These are phyloP conservation scores for Pseudocheirus occidentalis DNA, from an alignment of 2,797 vertebrate species.

Conservation along the genomic window DNA sequence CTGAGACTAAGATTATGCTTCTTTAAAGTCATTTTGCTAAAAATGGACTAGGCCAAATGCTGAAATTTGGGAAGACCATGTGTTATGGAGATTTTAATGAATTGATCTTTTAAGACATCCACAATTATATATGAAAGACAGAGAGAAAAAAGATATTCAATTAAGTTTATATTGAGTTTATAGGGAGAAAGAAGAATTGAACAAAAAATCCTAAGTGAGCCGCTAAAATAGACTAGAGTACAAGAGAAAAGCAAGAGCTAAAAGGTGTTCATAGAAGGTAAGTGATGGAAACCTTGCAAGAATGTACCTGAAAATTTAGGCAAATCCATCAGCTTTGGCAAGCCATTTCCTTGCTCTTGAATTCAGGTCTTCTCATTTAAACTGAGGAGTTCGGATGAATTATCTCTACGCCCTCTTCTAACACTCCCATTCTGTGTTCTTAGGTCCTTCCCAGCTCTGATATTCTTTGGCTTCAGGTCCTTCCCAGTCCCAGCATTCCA, in stretches of 20 bases:
- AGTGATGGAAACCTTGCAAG: not conserved
- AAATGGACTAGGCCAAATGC: conserved; percentile 67
- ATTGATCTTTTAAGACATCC: conserved; percentile 71
- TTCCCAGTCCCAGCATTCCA: too few relatives aligned
- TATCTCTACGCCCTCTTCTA: not conserved
- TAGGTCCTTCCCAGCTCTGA: too few relatives aligned
- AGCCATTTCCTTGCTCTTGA: not conserved
- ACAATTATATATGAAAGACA: conserved; percentile 65
- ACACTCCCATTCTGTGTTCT: too few relatives aligned
- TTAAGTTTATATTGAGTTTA: conserved; percentile 30
- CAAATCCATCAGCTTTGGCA: not conserved
- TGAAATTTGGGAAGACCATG: conserved; percentile 70
- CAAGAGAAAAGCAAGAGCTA: not conserved
- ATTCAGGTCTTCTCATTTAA: not conserved
- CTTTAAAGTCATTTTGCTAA: conserved; percentile 71
- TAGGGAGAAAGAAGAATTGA: conserved; percentile 25
- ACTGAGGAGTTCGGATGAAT: not conserved
- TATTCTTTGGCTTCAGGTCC: too few relatives aligned
- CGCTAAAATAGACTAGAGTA: not conserved
- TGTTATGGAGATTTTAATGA: conserved; percentile 70
- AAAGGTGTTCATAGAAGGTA: not conserved
- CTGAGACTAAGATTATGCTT: conserved; percentile 71
- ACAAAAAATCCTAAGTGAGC: not conserved
- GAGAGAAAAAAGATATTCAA: conserved; percentile 8
- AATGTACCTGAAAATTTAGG: not conserved